phyloP scores from a whole-genome alignment of 2,113 vertebrate genomes.

The Onychorhynchus coronatus region DNA sequence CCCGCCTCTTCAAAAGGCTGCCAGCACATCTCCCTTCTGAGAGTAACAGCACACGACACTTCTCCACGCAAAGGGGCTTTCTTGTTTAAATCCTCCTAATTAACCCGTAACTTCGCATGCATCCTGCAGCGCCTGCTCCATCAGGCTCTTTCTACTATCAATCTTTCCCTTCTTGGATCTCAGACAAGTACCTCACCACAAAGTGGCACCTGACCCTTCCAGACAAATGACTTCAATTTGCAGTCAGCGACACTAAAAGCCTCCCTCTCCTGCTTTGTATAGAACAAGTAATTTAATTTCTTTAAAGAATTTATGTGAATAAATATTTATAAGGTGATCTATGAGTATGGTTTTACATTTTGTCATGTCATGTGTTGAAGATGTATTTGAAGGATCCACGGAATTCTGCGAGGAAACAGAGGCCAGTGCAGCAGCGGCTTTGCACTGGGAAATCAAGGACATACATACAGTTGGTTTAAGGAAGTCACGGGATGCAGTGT shows the following conservation, averaged over 20 bases:
- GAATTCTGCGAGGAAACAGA: not conserved
- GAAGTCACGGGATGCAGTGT: not conserved
- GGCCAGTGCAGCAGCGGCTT: not conserved
- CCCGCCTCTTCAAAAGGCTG: constrained; percentile 20
- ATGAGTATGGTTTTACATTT: constrained; percentile 57
- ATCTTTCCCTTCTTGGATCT: constrained; percentile 66
- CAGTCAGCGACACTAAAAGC: constrained; percentile 69
- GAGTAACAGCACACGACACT: not conserved
- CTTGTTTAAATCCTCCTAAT: constrained; percentile 69
- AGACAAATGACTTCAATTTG: constrained; percentile 76
- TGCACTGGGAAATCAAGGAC: not conserved
- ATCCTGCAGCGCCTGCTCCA: constrained; percentile 59
- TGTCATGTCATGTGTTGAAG: constrained; percentile 9
- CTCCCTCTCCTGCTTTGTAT: constrained; percentile 53
- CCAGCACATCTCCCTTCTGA: not conserved
- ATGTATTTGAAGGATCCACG: not conserved
- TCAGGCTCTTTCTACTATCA: constrained; percentile 67
- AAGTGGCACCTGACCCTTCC: constrained; percentile 71
- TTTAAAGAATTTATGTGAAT: constrained; percentile 69
- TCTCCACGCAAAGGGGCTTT: constrained; percentile 51
- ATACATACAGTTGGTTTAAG: not conserved
- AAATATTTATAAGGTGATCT: constrained; percentile 73
- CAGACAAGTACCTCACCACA: constrained; percentile 60
- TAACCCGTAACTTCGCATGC: constrained; percentile 58
- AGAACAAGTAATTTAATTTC: constrained; percentile 64